Evolutionary conservation across 1,140 invertebrate genomes (phyloP), one percentile per base, ranked within the genome.

Genomic region (Apocrypta bakeri): DNA sequence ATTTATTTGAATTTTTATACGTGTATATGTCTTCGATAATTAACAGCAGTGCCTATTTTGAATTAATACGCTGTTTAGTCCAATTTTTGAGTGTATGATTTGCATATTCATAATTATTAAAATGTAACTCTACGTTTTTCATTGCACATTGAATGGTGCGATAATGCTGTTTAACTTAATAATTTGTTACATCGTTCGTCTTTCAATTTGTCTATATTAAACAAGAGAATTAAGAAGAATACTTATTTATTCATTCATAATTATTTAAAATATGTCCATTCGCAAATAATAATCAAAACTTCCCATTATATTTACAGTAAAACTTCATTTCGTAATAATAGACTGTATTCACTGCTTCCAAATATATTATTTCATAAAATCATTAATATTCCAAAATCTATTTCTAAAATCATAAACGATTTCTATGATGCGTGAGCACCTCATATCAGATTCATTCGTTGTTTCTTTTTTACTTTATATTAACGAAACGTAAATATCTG

Each of bases 171-270:
- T 56, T 69, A 69, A 33, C 63, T 77, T 61, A 24, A 83, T 83
- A 64, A 78, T 73, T 83, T 78, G 25, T 69, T 82, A 29, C 17
- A 77, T 77, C 63, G 29, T 82, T 81, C 76, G 64, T 77, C 74
- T 82, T 77, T 77, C 42, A 72, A 82, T 82, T 71, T 82, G 29
- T 82, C 74, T 82, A 77, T 42, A 77, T 71, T 82, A 40, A 78
- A 72, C 11, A 24, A 56, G 48, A 61, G 25, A 69, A 71, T 69
- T n/a, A 17, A 68, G 27, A 33, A 74, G 61, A 66, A 33, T 42
- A n/a, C 21, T 21, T 24, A 25, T 56, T 56, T 56, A 48, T 42
- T 42, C 14, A 42, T 42, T 1, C 9, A 42, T 42, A 42, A 9
- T 42, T 42, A 8, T 42, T 9, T 37, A 37, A 37, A 37, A 37